These are phyloP conservation scores for Nemurella pictetii DNA, from an alignment of 2,888 invertebrate species.

Conservation along the genomic window DNA sequence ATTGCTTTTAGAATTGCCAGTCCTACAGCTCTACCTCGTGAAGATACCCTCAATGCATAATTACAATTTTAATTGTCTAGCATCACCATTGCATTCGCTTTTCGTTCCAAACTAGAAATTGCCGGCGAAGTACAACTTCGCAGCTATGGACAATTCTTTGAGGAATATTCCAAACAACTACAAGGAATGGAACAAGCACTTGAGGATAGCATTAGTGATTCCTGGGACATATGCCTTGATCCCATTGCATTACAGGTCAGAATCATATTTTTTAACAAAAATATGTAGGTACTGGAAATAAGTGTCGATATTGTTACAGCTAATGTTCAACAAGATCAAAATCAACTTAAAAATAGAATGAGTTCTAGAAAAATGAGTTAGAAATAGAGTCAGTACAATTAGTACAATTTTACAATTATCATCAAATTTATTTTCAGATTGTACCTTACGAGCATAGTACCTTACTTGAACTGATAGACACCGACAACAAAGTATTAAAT, in stretches of 20 bases:
- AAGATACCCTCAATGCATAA: too few species aligned
- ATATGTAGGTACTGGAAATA: too few species aligned
- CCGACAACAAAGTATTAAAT: slow-evolving; percentile 80
- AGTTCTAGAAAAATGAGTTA: too few species aligned
- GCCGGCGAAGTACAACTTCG: slow-evolving; percentile 59
- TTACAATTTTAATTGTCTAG: slow-evolving; percentile 17
- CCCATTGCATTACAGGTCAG: slow-evolving; percentile 46
- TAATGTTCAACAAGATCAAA: too few species aligned
- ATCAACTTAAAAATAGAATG: too few species aligned
- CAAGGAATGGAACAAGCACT: slow-evolving; percentile 49
- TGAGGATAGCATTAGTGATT: slow-evolving; percentile 39
- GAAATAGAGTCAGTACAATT: too few species aligned
- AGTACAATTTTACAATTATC: too few species aligned
- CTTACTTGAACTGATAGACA: slow-evolving; percentile 71
- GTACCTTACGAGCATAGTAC: slow-evolving; percentile 65
- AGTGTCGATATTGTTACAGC: too few species aligned
- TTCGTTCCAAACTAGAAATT: slow-evolving; percentile 49
- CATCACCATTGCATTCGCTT: slow-evolving; percentile 13
- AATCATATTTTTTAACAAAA: background rate
- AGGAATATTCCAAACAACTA: slow-evolving; percentile 52
- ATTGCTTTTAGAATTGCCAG: background rate
- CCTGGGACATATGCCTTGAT: slow-evolving; percentile 41
- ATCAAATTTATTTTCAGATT: slow-evolving; percentile 47
- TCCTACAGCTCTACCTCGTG: background rate
- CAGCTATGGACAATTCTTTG: slow-evolving; percentile 58